Conservation (phyloP, 2,888 invertebrate species). For the Cryptus armator region DNA sequence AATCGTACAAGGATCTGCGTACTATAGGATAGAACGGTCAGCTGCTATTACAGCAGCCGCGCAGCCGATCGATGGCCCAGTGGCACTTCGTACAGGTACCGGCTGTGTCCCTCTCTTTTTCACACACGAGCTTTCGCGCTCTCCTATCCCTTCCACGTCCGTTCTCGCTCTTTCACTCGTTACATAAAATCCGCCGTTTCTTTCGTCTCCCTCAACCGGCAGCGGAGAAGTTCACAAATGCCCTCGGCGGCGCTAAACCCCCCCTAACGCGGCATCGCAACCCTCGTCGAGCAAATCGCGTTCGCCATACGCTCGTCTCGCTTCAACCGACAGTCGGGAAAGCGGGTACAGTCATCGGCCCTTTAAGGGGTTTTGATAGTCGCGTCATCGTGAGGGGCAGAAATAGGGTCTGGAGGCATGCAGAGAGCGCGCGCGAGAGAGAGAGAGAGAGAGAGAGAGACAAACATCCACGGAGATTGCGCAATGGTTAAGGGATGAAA, state of each 20-base stretch:
- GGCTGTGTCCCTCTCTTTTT: constrained; percentile 32
- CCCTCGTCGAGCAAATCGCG: background rate
- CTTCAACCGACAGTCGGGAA: background rate
- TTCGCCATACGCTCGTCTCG: constrained; percentile 26
- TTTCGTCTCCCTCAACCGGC: constrained; percentile 45
- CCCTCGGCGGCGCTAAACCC: background rate
- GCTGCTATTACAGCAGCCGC: constrained; percentile 77
- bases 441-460: background rate
- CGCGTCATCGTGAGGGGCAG: background rate
- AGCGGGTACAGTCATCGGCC: constrained; percentile 27
- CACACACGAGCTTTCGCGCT: constrained; percentile 36
- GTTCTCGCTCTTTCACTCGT: constrained; percentile 49
- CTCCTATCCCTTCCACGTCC: constrained; percentile 42
- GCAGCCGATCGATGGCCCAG: constrained; percentile 83
- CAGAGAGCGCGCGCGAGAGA: background rate
- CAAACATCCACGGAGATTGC: background rate
- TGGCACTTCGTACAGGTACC: constrained; percentile 71
- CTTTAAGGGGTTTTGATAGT: constrained; percentile 25
- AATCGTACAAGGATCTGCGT: constrained; percentile 72
- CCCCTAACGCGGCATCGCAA: background rate
- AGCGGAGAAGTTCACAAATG: constrained; percentile 55
- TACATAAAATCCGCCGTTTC: constrained; percentile 3
- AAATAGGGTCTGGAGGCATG: background rate
- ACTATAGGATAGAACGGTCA: constrained; percentile 74
- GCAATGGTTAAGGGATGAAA: background rate